Evolutionary conservation across 2,797 vertebrate genomes (phyloP).

Genomic region (Mus spretus): DNA sequence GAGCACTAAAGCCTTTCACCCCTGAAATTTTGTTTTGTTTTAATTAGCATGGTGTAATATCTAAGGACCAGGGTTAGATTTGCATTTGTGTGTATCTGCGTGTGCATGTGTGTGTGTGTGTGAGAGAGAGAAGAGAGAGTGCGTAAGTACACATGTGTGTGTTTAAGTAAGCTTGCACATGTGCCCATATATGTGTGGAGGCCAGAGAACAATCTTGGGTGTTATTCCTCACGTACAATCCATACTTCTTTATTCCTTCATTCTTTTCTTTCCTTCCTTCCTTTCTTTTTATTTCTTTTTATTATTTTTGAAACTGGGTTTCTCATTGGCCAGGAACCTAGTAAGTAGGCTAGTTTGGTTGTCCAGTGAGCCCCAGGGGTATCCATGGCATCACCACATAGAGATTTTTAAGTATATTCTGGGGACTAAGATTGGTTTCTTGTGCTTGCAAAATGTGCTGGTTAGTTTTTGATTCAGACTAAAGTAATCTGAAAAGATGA

Average conservation of each 20-base stretch:
- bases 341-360: background rate
- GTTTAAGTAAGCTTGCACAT: background rate
- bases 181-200: background rate
- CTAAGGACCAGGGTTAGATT: background rate
- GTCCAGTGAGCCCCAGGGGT: background rate
- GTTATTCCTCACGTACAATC: background rate
- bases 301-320: background rate
- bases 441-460: background rate
- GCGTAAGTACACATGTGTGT: background rate
- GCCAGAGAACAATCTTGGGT: background rate
- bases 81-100: background rate
- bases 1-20: background rate
- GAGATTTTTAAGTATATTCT: background rate
- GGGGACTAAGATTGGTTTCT: background rate
- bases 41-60: background rate
- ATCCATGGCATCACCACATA: background rate
- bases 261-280: fast-evolving
- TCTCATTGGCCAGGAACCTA: background rate
- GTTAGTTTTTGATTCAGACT: background rate
- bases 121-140: too few species aligned
- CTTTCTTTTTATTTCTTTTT: too few species aligned
- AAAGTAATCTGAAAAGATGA: background rate
- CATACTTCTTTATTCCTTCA: background rate
- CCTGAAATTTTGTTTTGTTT: background rate
- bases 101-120: fast-evolving